Evolutionary conservation across 2,797 vertebrate genomes (phyloP).

Genomic region (Luscinia luscinia): DNA sequence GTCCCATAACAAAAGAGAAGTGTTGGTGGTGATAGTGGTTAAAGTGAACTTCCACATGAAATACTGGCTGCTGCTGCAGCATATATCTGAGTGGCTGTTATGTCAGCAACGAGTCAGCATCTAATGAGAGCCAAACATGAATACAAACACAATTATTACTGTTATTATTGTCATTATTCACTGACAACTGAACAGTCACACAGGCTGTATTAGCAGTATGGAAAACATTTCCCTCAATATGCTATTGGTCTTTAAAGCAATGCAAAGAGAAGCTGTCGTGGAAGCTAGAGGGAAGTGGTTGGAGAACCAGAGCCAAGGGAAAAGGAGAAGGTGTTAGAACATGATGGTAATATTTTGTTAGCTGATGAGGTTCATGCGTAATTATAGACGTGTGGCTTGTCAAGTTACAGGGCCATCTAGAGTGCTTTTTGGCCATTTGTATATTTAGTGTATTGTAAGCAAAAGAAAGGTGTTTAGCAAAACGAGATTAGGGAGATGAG

Average conservation of each 20-base stretch:
- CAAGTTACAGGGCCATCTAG: constrained; percentile 38
- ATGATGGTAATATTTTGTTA: constrained; percentile 53
- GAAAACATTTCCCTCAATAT: neutral
- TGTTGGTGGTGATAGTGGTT: neutral
- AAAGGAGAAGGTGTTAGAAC: constrained; percentile 47
- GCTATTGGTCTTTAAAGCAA: neutral
- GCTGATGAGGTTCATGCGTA: constrained; percentile 32
- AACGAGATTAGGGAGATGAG: constrained; percentile 62
- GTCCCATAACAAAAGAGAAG: neutral
- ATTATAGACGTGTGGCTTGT: constrained; percentile 42
- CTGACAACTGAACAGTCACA: constrained; percentile 14
- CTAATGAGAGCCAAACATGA: constrained; percentile 1
- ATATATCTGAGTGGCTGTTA: neutral
- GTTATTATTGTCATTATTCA: constrained; percentile 13
- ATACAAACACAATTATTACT: neutral
- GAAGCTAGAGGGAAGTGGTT: constrained; percentile 48
- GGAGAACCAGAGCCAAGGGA: constrained; percentile 29
- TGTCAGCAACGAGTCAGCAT: neutral
- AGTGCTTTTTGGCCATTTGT: constrained; percentile 54
- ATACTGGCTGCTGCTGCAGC: neutral
- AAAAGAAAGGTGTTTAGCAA: constrained; percentile 39
- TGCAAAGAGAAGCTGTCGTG: neutral
- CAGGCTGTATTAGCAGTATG: neutral
- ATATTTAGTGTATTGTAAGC: constrained; percentile 47
- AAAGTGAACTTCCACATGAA: neutral